These are phyloP conservation scores for Podiceps cristatus DNA, from an alignment of 2,113 vertebrate genomes.

Conservation along the genomic window DNA sequence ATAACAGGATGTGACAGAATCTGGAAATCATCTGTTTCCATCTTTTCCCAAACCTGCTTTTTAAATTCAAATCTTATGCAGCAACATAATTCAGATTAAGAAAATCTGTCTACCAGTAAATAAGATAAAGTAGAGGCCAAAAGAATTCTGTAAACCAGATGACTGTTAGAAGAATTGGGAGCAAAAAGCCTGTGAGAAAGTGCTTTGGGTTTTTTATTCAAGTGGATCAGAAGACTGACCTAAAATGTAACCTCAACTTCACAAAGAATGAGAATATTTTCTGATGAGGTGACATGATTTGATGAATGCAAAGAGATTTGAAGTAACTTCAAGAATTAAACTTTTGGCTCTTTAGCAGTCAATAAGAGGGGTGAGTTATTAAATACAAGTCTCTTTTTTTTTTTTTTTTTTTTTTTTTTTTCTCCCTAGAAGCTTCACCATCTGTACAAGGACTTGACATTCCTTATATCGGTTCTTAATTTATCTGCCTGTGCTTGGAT, in stretches of 20 bases:
- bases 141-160: neutral
- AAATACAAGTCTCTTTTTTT: neutral
- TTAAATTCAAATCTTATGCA: neutral
- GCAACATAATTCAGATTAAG: neutral
- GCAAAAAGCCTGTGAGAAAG: neutral
- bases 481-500: neutral
- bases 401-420: neutral
- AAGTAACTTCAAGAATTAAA: neutral
- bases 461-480: neutral
- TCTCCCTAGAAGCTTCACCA: neutral
- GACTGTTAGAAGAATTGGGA: neutral
- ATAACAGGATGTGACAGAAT: neutral
- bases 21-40: neutral
- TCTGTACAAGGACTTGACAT: rapidly evolving
- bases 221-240: neutral
- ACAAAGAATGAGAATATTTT: neutral
- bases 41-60: neutral
- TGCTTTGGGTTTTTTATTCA: neutral
- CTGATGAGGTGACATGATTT: neutral
- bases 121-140: neutral
- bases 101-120: neutral
- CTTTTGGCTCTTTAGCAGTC: neutral
- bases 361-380: neutral
- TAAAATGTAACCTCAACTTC: neutral
- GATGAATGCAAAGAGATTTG: neutral